phyloP scores from a whole-genome alignment of 2,888 invertebrate genomes.

The Hyles lineata region DNA sequence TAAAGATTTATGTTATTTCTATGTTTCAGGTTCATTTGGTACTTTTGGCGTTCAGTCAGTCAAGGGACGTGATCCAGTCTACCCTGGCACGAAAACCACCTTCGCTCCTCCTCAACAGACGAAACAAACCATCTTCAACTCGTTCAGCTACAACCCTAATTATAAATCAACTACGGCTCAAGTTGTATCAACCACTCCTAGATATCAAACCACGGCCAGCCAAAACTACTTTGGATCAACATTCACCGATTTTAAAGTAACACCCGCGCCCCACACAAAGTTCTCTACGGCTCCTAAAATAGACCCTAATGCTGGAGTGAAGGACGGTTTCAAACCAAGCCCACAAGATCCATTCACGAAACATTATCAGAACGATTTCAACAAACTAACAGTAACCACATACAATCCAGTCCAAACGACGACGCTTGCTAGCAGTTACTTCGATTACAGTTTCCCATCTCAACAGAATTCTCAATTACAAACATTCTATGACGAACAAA shows the following conservation, averaged over 20 bases:
- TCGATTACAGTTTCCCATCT: conserved; percentile 60
- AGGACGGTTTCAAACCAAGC: conserved; percentile 74
- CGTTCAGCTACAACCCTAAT: conserved; percentile 70
- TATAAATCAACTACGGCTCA: conserved; percentile 67
- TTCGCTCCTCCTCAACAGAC: conserved; percentile 72
- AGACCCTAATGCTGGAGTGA: conserved; percentile 68
- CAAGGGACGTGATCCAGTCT: conserved; percentile 80
- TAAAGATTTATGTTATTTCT: conserved; percentile 1
- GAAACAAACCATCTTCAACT: conserved; percentile 73
- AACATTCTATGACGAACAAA: conserved; percentile 62
- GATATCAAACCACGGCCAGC: conserved; percentile 65
- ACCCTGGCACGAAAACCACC: conserved; percentile 70
- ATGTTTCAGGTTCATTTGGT: conserved; percentile 83
- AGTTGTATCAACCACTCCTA: conserved; percentile 70
- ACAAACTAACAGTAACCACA: conserved; percentile 64
- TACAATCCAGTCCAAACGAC: conserved; percentile 72
- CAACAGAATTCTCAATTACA: conserved; percentile 69
- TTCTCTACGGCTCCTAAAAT: conserved; percentile 65
- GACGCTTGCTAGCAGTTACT: conserved; percentile 61
- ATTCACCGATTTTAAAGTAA: conserved; percentile 70
- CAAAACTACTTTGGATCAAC: conserved; percentile 69
- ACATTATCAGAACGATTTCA: conserved; percentile 61
- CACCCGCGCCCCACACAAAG: conserved; percentile 79
- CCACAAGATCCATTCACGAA: conserved; percentile 78
- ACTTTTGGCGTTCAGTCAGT: conserved; percentile 85